Conservation (phyloP, 2,888 invertebrate genomes). For the Phortica okadai region DNA sequence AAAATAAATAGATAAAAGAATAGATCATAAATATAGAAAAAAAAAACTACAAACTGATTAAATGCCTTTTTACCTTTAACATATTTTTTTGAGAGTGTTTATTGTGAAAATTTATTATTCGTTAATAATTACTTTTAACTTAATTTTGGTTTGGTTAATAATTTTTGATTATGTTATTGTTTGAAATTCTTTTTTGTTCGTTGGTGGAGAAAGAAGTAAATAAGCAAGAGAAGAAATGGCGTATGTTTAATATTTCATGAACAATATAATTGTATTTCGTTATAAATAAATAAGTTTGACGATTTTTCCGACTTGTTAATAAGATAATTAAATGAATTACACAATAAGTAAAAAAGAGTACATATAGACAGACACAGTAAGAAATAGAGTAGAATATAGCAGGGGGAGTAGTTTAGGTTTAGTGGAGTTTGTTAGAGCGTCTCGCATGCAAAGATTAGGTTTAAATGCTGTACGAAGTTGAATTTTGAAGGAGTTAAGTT, state of each 20-base stretch:
- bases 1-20: constrained; percentile 32
- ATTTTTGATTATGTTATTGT: constrained; percentile 46
- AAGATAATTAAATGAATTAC: constrained; percentile 19
- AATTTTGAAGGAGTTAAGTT: neutral
- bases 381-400: constrained; percentile 13
- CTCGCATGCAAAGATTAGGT: constrained; percentile 13
- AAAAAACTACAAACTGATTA: constrained; percentile 50
- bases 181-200: constrained; percentile 44
- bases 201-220: constrained; percentile 67
- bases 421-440: constrained; percentile 11
- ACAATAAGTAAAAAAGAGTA: constrained; percentile 33
- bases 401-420: neutral
- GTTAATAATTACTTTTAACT: constrained; percentile 47
- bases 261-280: constrained; percentile 58
- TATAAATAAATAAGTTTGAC: constrained; percentile 26
- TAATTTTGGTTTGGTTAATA: constrained; percentile 50
- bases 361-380: constrained; percentile 29
- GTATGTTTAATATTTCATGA: constrained; percentile 69
- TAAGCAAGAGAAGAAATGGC: constrained; percentile 72
- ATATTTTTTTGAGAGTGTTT: constrained; percentile 63
- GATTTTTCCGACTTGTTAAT: constrained; percentile 11
- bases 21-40: constrained; percentile 26
- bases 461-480: constrained; percentile 5
- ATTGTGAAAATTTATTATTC: constrained; percentile 47
- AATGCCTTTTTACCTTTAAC: constrained; percentile 68